Evolutionary conservation across 2,113 vertebrate genomes (phyloP).

Genomic region (Gopherus evgoodei): DNA sequence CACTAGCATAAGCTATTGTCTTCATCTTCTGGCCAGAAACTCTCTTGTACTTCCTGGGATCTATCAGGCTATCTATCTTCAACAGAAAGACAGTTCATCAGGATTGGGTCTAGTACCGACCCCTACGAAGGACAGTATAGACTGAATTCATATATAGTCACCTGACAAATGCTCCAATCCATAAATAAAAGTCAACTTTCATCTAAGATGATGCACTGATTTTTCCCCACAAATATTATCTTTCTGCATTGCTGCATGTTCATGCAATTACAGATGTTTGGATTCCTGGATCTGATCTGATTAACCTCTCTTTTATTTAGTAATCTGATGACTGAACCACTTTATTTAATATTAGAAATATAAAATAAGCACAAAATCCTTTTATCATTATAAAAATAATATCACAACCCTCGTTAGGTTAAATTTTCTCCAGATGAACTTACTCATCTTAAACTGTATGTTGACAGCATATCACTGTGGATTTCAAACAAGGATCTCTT

Average conservation of each 20-base stretch:
- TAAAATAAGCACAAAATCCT: background rate
- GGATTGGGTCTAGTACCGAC: background rate
- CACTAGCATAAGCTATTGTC: background rate
- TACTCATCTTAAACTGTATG: background rate
- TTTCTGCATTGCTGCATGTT: background rate
- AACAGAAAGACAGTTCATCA: background rate
- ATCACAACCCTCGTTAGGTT: background rate
- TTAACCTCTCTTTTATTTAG: background rate
- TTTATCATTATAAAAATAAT: background rate
- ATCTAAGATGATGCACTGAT: background rate
- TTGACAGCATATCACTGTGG: background rate
- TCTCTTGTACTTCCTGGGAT: background rate
- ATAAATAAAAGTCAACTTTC: background rate
- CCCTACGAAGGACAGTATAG: background rate
- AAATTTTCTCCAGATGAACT: fast-evolving
- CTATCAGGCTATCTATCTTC: background rate
- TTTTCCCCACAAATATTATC: background rate
- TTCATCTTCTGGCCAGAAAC: background rate
- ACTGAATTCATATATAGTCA: background rate
- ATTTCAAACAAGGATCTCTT: background rate
- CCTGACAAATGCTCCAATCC: background rate
- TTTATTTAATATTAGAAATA: background rate
- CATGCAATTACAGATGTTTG: background rate
- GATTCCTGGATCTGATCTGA: background rate
- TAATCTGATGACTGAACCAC: background rate